Evolutionary conservation across 2,113 vertebrate species (phyloP), one percentile per base, ranked within the genome.

Genomic region (Xenopus borealis): DNA sequence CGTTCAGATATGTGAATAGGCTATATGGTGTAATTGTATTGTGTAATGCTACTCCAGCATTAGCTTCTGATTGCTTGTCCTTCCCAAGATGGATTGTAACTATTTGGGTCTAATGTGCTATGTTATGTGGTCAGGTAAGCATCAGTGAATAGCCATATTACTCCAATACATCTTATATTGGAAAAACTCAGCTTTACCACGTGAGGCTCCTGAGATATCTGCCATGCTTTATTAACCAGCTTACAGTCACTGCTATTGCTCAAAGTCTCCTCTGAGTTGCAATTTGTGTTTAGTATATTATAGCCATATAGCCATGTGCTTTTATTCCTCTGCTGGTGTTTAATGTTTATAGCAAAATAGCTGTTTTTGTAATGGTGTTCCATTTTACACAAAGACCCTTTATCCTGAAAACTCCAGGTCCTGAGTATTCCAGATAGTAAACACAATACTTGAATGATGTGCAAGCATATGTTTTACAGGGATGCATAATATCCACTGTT

Each of bases 151-250:
- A 92, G 88, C 94, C 93, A 92, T 97, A 98, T 97, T 95, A 97
- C 93, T 88, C 92, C 92, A 94, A 98, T 98, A 98, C 89, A 97
- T 98, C 95, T 98, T 97, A 90, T 91, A 94, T 94, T 98, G 90
- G 96, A 96, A 96, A 98, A 98, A 97, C 95, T 96, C 86, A 94
- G 91, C 92, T 95, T 92, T 94, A 89, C 92, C 94, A 92, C 93
- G 94, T 94, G 90, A 92, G 89, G 88, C 89, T 90, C 87, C 91
- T 93, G 93, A 95, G 88, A 90, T 93, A 89, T 94, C 94, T 94
- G 94, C 88, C 94, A 96, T 95, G 96, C 93, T 94, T 98, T 98
- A 96, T 98, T 98, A 98, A 94, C 93, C 95, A 98, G 93, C 92
- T 88, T 94, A 92, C 93, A 93, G 92, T 97, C 92, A 93, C 90